Conservation (phyloP, 2,888 invertebrate genomes). For the Metellina segmentata region DNA sequence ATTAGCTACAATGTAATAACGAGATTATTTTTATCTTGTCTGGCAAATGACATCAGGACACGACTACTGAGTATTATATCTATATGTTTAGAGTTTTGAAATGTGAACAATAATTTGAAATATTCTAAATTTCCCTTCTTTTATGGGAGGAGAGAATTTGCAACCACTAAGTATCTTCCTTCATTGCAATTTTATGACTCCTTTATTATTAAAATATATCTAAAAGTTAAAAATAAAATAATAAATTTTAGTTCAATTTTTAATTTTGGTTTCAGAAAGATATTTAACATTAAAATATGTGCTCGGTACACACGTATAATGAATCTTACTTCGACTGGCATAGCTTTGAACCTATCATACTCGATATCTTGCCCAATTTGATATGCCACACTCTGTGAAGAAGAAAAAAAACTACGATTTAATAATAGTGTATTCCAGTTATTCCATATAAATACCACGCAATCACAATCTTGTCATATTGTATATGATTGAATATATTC, state of each 20-base stretch:
- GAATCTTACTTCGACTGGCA: conserved; percentile 36
- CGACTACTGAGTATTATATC: no score
- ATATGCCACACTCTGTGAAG: conserved; percentile 17
- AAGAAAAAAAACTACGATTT: background rate
- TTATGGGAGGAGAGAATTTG: no score
- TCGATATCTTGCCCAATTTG: conserved; percentile 80
- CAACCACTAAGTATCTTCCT: no score
- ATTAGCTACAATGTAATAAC: no score
- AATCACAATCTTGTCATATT: background rate
- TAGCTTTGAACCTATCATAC: conserved; percentile 78
- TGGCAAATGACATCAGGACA: no score
- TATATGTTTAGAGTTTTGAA: no score
- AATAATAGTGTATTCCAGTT: background rate
- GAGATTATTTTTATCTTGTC: no score
- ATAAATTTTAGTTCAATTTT: background rate
- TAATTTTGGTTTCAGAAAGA: background rate
- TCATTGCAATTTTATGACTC: background rate
- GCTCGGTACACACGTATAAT: no score
- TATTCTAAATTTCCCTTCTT: no score
- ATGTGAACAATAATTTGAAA: no score
- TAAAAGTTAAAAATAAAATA: background rate
- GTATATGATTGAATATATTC: background rate
- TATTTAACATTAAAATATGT: no score
- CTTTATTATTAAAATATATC: background rate
- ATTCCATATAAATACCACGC: no score